Conservation (phyloP, 1,140 invertebrate species). For the Cotesia typhae region DNA sequence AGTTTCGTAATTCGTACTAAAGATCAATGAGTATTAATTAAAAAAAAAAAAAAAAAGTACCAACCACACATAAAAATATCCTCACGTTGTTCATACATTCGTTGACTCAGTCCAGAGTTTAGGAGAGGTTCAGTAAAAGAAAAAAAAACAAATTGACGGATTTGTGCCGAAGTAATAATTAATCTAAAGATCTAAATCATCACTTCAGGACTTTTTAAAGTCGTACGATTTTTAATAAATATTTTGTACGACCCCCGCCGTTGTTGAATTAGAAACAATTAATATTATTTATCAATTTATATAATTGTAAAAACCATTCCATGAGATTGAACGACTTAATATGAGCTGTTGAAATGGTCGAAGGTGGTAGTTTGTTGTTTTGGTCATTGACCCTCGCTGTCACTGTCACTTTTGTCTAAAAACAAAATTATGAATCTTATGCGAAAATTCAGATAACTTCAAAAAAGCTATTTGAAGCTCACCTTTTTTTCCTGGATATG, state of each 20-base stretch:
- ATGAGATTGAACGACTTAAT: background rate
- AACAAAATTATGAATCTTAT: conserved; percentile 53
- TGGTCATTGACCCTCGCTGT: conserved; percentile 85
- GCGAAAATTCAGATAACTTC: conserved; percentile 28
- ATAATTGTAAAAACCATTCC: background rate
- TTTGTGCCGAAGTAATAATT: conserved; percentile 51
- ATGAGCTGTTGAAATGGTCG: background rate
- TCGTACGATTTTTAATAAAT: conserved; percentile 33
- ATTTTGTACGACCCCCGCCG: background rate
- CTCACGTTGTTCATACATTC: conserved; percentile 24
- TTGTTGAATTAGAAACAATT: too few species aligned
- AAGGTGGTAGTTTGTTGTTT: conserved; percentile 18
- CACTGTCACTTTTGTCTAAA: conserved; percentile 90
- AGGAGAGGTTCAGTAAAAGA: conserved; percentile 15
- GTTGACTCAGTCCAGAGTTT: conserved; percentile 25
- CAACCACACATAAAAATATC: conserved; percentile 31
- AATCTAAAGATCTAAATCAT: conserved; percentile 42
- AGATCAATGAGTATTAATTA: conserved; percentile 47
- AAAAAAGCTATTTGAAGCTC: background rate
- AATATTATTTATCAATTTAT: too few species aligned
- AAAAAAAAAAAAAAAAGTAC: conserved; percentile 49
- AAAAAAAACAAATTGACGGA: conserved; percentile 28
- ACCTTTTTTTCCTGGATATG: conserved; percentile 96
- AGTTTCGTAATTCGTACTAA: conserved; percentile 3
- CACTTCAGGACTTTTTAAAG: conserved; percentile 49